phyloP scores from a whole-genome alignment of 2,797 vertebrate genomes.

The Pangasius djambal region DNA sequence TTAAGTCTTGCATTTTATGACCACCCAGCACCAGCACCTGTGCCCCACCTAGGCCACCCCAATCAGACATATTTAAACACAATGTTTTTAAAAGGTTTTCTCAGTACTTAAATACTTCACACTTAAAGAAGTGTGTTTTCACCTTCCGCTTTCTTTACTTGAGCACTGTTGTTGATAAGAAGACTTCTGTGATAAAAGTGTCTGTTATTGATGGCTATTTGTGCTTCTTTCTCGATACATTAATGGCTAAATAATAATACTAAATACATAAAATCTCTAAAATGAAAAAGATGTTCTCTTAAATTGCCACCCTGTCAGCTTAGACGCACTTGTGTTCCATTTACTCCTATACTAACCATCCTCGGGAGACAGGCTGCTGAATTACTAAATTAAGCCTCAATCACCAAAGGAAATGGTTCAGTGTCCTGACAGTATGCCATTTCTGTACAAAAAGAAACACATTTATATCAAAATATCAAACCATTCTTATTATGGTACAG shows the following conservation, averaged over 20 bases:
- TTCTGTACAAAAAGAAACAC: conserved; percentile 4
- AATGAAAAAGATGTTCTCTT: background rate
- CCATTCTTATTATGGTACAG: background rate
- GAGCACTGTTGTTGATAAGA: background rate
- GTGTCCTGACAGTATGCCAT: background rate
- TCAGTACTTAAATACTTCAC: background rate
- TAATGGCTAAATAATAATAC: background rate
- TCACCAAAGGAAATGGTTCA: background rate
- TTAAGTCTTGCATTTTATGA: background rate
- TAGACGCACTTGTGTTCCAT: background rate
- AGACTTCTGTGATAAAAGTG: background rate
- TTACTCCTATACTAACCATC: background rate
- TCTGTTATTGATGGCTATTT: background rate
- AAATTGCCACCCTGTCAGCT: background rate
- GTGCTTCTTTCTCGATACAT: background rate
- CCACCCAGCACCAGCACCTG: background rate
- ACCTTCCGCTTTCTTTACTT: background rate
- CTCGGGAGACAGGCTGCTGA: background rate
- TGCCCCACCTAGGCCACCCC: background rate
- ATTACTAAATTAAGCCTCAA: background rate
- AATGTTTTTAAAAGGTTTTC: background rate
- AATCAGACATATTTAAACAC: background rate
- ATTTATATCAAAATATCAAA: background rate
- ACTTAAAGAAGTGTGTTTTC: background rate
- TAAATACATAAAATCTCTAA: background rate